Evolutionary conservation across 2,797 vertebrate species (phyloP).

Genomic region (Pitangus sulphuratus): DNA sequence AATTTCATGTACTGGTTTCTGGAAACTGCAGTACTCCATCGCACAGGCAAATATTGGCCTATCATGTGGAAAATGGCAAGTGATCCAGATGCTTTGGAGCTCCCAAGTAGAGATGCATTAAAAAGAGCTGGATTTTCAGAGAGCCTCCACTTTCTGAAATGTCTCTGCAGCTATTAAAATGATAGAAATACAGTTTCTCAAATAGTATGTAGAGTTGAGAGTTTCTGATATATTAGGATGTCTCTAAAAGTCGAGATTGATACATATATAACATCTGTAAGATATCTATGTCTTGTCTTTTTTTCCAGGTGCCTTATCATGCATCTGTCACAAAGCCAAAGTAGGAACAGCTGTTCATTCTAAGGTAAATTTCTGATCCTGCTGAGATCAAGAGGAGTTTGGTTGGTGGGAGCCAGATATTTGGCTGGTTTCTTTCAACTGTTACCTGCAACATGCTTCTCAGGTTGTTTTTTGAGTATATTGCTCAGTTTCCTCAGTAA

Average conservation of each 20-base stretch:
- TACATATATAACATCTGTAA: background rate
- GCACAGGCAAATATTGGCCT: background rate
- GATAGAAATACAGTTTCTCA: background rate
- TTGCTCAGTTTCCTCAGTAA: background rate
- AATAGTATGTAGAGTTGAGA: background rate
- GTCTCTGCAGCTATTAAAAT: background rate
- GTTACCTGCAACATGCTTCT: background rate
- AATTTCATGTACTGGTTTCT: background rate
- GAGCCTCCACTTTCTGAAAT: background rate
- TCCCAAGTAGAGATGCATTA: background rate
- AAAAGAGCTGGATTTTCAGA: background rate
- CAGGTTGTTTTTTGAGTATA: background rate
- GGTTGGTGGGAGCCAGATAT: background rate
- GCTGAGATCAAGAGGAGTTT: background rate
- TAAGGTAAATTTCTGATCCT: background rate
- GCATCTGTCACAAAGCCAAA: background rate
- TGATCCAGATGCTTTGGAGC: background rate
- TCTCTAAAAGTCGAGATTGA: background rate
- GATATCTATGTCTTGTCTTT: background rate
- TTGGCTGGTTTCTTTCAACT: background rate
- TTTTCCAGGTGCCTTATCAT: background rate
- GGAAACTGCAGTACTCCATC: background rate
- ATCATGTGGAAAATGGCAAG: background rate
- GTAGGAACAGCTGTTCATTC: background rate
- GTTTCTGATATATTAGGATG: background rate